These are phyloP conservation scores for Tiliacea citrago DNA, from an alignment of 2,888 invertebrate species.

Conservation along the genomic window DNA sequence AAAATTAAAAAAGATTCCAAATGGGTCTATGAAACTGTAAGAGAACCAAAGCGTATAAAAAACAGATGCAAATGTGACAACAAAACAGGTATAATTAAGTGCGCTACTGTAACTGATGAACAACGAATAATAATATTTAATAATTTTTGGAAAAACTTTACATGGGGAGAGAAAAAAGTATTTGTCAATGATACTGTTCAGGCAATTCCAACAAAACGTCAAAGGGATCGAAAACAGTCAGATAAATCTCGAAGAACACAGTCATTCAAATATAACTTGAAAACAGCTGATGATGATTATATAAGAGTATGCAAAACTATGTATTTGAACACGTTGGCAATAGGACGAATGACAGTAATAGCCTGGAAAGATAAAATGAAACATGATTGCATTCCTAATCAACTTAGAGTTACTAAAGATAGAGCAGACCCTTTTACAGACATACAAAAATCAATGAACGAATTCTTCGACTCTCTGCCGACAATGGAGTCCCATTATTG, in stretches of 20 bases:
- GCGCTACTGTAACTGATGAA: constrained; percentile 4
- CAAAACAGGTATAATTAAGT: constrained; percentile 16
- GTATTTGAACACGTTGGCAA: constrained; percentile 37
- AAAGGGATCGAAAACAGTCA: constrained; percentile 36
- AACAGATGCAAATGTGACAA: constrained; percentile 34
- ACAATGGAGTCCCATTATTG: constrained; percentile 37
- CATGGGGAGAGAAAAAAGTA: constrained; percentile 15
- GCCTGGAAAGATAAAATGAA: constrained; percentile 42
- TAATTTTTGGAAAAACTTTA: neutral
- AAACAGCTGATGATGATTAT: constrained; percentile 23
- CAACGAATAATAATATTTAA: constrained; percentile 1
- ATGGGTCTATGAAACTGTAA: constrained; percentile 40
- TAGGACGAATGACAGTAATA: constrained; percentile 43
- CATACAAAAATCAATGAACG: constrained; percentile 21
- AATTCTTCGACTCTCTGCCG: constrained; percentile 34
- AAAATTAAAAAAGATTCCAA: constrained; percentile 40
- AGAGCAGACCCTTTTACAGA: constrained; percentile 19
- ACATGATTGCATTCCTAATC: constrained; percentile 19
- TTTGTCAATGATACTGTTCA: constrained; percentile 31
- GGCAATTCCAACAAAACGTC: constrained; percentile 32
- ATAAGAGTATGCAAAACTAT: constrained; percentile 39
- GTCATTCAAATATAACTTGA: constrained; percentile 36
- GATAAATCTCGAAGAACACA: constrained; percentile 39
- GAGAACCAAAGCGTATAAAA: constrained; percentile 34
- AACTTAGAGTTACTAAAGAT: constrained; percentile 20